Evolutionary conservation across 2,888 invertebrate species (phyloP).

Genomic region (Drosophila buzzatii): DNA sequence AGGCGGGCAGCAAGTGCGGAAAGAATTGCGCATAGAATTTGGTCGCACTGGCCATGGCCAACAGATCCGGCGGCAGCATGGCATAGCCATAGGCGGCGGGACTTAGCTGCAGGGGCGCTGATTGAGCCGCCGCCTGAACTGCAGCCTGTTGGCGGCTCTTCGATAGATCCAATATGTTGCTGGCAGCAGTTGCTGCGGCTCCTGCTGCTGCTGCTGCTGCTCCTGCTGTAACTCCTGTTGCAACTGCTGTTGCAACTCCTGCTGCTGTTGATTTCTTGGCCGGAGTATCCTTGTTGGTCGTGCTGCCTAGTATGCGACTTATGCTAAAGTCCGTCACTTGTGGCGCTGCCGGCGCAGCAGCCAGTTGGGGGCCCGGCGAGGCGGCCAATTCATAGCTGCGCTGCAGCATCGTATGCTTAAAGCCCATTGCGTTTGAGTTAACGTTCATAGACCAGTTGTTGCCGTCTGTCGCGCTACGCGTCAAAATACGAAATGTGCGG

Average conservation of each 20-base stretch:
- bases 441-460: conserved; percentile 74
- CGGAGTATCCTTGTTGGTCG: conserved; percentile 24
- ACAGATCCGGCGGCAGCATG: conserved; percentile 72
- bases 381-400: conserved; percentile 80
- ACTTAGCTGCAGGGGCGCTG: neutral
- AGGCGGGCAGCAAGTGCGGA: conserved; percentile 80
- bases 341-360: conserved; percentile 40
- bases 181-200: neutral
- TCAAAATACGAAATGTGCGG: conserved; percentile 82
- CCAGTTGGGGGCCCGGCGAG: conserved; percentile 48
- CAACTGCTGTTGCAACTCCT: neutral
- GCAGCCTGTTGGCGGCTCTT: conserved; percentile 62
- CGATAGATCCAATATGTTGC: conserved; percentile 82
- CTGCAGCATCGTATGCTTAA: conserved; percentile 84
- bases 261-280: conserved; percentile 16
- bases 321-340: conserved; percentile 85
- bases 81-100: conserved; percentile 46
- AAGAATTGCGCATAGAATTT: conserved; percentile 83
- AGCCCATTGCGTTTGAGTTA: conserved; percentile 77
- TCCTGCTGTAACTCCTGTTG: neutral
- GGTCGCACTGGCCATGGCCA: conserved; percentile 82
- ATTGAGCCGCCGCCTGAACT: neutral
- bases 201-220: neutral
- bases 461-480: conserved; percentile 81
- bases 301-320: conserved; percentile 72